Conservation (phyloP, 1,140 invertebrate species). For the Bombyx mandarina region DNA sequence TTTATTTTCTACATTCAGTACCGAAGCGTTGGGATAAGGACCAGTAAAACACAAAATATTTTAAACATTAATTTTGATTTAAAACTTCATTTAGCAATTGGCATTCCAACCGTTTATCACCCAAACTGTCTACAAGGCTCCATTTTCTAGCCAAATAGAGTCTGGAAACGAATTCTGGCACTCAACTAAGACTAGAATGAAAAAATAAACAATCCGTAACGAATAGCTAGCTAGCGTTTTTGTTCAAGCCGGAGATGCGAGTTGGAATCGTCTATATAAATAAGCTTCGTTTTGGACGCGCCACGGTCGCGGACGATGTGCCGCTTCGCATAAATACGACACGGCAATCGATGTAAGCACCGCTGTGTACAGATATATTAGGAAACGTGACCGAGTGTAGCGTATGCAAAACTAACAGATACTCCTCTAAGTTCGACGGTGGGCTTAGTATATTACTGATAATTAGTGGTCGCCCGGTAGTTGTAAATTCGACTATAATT, state of each 20-base stretch:
- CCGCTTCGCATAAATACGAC: neutral
- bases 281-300: constrained; percentile 27
- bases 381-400: constrained; percentile 25
- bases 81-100: too few relatives aligned
- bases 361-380: constrained; percentile 23
- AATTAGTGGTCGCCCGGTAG: too few relatives aligned
- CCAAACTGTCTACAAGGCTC: neutral
- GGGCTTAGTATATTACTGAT: too few relatives aligned
- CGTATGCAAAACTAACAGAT: too few relatives aligned
- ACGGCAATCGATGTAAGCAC: constrained; percentile 13
- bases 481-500: too few relatives aligned
- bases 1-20: too few relatives aligned
- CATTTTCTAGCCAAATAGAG: neutral
- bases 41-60: too few relatives aligned
- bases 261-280: constrained; percentile 21
- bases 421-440: too few relatives aligned
- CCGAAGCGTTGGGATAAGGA: too few relatives aligned
- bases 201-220: neutral
- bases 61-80: too few relatives aligned
- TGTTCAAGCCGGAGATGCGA: neutral
- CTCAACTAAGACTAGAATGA: neutral
- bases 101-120: too few relatives aligned
- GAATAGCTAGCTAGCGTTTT: neutral
- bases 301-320: constrained; percentile 22
- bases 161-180: neutral